Evolutionary conservation across 2,797 vertebrate genomes (phyloP).

Genomic region (Notamacropus eugenii): DNA sequence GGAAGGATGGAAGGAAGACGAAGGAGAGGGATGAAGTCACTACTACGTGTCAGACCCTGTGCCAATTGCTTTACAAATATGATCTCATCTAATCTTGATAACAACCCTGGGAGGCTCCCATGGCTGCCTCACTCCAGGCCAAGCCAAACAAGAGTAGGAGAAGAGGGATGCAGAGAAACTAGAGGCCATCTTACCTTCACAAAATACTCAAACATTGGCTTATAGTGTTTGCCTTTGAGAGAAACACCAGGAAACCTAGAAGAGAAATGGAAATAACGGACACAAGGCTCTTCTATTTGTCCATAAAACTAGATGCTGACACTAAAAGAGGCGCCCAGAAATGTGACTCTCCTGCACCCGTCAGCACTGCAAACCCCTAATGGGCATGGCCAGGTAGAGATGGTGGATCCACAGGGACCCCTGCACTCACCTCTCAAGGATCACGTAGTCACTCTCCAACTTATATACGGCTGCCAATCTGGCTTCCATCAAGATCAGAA

Average conservation of each 20-base stretch:
- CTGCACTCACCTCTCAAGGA: slow-evolving; percentile 93
- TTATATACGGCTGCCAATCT: slow-evolving; percentile 94
- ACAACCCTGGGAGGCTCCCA: no score
- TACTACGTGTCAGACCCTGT: no score
- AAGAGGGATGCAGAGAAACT: fast-evolving
- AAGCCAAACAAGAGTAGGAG: not conserved
- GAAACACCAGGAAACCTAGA: slow-evolving; percentile 93
- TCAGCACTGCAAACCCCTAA: not conserved
- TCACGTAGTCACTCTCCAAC: slow-evolving; percentile 91
- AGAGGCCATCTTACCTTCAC: slow-evolving; percentile 87
- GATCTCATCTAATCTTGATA: no score
- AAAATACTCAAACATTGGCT: slow-evolving; percentile 96
- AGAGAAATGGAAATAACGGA: slow-evolving; percentile 32
- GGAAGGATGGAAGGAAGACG: no score
- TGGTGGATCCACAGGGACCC: not conserved
- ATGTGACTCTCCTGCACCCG: not conserved
- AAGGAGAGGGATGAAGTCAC: no score
- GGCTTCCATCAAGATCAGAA: slow-evolving; percentile 97
- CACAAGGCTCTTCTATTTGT: not conserved
- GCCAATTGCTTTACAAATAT: no score
- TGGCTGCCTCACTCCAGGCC: not conserved
- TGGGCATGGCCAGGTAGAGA: not conserved
- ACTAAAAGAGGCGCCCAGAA: no score
- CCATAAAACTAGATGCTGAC: not conserved
- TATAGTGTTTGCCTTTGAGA: slow-evolving; percentile 96